Percentiles rank a stretch among this genome's conserved stretches.
phyloP scores from a whole-genome alignment of 2,888 invertebrate species.

The Hypena proboscidalis region DNA sequence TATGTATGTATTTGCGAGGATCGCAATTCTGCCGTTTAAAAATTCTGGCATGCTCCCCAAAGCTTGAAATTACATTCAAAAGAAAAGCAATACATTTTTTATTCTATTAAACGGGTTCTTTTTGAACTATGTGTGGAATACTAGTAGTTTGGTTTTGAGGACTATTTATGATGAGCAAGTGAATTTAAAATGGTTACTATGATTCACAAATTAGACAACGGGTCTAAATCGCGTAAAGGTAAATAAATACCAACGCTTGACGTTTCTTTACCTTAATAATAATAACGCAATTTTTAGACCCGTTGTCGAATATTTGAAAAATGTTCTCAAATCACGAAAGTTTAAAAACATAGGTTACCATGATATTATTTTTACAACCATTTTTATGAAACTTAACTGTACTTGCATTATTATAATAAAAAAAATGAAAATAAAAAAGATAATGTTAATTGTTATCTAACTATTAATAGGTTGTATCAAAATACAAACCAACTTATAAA shows the following conservation, averaged over 20 bases:
- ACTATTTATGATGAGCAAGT: conserved; percentile 6
- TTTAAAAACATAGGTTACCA: too few relatives aligned
- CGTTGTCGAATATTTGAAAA: too few relatives aligned
- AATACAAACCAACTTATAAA: too few relatives aligned
- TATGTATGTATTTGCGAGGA: conserved; percentile 57
- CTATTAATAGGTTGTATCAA: neutral
- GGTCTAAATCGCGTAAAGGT: too few relatives aligned
- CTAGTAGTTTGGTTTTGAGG: conserved; percentile 14
- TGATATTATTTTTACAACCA: neutral
- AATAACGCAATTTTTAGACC: too few relatives aligned
- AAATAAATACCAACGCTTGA: too few relatives aligned
- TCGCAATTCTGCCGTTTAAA: conserved; percentile 61
- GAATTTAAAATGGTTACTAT: too few relatives aligned
- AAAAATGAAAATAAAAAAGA: neutral
- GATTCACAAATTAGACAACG: too few relatives aligned
- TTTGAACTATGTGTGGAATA: conserved; percentile 25
- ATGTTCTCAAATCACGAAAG: too few relatives aligned
- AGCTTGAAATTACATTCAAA: conserved; percentile 65
- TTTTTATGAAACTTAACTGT: neutral
- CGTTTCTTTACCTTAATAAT: too few relatives aligned
- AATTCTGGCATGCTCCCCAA: conserved; percentile 63
- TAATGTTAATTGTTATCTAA: neutral
- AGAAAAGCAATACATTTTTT: conserved; percentile 52
- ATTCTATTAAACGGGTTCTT: conserved; percentile 33
- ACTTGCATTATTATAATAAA: neutral